Evolutionary conservation across 2,797 vertebrate species (phyloP).

Genomic region (Myotis daubentonii): DNA sequence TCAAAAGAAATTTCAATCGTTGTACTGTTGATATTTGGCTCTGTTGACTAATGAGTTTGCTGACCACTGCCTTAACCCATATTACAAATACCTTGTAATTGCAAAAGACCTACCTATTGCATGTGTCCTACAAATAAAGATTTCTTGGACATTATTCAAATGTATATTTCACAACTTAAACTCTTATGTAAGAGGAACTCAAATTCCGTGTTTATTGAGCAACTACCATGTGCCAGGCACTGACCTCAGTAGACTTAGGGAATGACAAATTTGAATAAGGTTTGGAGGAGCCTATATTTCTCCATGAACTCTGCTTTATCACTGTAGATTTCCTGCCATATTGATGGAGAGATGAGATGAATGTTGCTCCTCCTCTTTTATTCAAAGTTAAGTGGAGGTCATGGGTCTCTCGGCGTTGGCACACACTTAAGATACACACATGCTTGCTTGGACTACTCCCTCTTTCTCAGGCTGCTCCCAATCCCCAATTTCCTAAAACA

Average conservation of each 20-base stretch:
- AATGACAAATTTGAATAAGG: not conserved
- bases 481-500: constrained; percentile 17
- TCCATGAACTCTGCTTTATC: not conserved
- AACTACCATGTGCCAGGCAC: not conserved
- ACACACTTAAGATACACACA: not conserved
- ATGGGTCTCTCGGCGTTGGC: not conserved
- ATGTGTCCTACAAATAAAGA: not conserved
- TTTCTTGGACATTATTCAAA: constrained; percentile 19
- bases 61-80: too few species aligned
- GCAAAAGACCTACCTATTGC: not conserved
- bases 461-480: not conserved
- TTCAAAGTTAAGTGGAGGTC: not conserved
- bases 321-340: not conserved
- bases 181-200: not conserved
- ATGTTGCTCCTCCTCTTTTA: not conserved
- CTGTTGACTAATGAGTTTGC: too few species aligned
- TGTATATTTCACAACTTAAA: not conserved
- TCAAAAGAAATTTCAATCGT: too few species aligned
- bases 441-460: not conserved
- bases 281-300: not conserved
- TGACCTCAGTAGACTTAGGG: not conserved
- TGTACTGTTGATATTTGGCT: too few species aligned
- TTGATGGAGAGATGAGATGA: not conserved
- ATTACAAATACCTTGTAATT: not conserved
- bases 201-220: constrained; percentile 3